Evolutionary conservation across 2,888 invertebrate species (phyloP).

Genomic region (Boloria selene): DNA sequence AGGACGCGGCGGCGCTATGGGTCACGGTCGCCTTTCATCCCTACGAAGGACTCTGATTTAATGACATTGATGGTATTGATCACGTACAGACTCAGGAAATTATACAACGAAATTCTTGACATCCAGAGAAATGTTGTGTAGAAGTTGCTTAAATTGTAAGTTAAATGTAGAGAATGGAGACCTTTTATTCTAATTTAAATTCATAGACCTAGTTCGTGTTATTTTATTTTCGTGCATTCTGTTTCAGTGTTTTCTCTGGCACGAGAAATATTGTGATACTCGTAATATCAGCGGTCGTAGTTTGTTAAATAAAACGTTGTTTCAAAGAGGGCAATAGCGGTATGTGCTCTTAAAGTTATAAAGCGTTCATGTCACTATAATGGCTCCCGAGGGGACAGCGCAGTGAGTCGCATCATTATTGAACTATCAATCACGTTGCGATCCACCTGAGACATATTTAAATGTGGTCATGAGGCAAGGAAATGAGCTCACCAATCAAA

Average conservation of each 20-base stretch:
- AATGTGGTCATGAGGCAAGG: conserved; percentile 9
- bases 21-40: conserved; percentile 62
- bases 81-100: conserved; percentile 43
- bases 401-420: conserved; percentile 32
- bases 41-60: conserved; percentile 29
- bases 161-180: neutral
- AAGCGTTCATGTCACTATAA: conserved; percentile 12
- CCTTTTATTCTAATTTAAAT: conserved; percentile 2
- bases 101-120: conserved; percentile 34
- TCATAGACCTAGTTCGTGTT: neutral
- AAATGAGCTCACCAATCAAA: conserved; percentile 2
- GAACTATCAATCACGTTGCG: conserved; percentile 58
- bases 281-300: neutral
- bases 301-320: neutral
- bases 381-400: conserved; percentile 21
- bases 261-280: too few relatives aligned
- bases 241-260: neutral
- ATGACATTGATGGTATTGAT: conserved; percentile 41
- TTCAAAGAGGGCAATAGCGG: conserved; percentile 1
- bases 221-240: neutral
- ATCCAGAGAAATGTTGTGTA: conserved; percentile 48
- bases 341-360: neutral
- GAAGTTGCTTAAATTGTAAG: conserved; percentile 20
- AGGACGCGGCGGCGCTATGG: conserved; percentile 56
- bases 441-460: conserved; percentile 34